Percentiles rank a stretch among this genome's conserved stretches.
phyloP scores from a whole-genome alignment of 2,113 vertebrate species.

The Octodon degus region DNA sequence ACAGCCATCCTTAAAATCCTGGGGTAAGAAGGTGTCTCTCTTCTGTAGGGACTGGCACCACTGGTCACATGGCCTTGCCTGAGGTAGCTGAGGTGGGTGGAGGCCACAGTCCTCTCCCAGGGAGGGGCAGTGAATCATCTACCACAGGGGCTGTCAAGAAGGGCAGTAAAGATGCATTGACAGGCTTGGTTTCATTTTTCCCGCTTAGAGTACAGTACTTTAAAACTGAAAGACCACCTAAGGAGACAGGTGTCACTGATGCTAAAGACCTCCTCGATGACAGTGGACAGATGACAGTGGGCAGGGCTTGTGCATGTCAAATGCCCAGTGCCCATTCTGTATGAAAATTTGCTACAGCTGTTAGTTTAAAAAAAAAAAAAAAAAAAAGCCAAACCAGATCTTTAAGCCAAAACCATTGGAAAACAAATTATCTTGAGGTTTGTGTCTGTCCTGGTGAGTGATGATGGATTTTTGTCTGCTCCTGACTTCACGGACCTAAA shows the following conservation, averaged over 20 bases:
- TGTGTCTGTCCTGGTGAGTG: conserved; percentile 75
- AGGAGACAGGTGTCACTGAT: background rate
- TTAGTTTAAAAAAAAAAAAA: conserved; percentile 42
- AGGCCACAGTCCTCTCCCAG: background rate
- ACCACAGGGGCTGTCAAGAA: background rate
- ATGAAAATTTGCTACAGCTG: conserved; percentile 79
- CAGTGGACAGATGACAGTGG: background rate
- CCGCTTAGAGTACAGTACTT: background rate
- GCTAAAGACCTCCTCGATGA: background rate
- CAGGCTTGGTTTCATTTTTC: conserved; percentile 40
- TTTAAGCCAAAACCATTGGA: conserved; percentile 76
- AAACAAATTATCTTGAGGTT: conserved; percentile 82
- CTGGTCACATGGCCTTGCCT: background rate
- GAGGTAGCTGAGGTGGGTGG: background rate
- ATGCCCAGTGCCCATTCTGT: conserved; percentile 61
- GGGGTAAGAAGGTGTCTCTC: background rate
- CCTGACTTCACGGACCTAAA: conserved; percentile 67
- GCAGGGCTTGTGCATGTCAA: background rate
- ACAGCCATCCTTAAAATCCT: background rate
- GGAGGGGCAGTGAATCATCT: conserved; percentile 51
- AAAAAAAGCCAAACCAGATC: conserved; percentile 75
- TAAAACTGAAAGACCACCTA: background rate
- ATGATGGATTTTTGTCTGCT: conserved; percentile 77
- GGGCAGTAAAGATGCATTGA: background rate
- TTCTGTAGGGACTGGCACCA: background rate